Evolutionary conservation across 1,140 invertebrate genomes (phyloP).

Genomic region (Manduca sexta): DNA sequence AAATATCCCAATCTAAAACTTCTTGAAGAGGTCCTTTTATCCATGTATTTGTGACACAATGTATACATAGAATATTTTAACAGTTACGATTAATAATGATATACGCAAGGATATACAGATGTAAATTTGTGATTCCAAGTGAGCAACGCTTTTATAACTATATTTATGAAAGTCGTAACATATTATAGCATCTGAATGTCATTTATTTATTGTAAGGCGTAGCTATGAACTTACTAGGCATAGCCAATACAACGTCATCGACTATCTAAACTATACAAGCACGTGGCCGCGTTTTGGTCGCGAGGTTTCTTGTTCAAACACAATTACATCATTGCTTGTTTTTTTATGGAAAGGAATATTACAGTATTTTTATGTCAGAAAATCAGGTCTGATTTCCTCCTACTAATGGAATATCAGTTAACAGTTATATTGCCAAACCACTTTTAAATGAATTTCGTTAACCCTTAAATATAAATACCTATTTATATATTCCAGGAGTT

Average conservation of each 20-base stretch:
- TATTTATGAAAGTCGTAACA: constrained; percentile 16
- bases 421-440: no score
- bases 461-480: no score
- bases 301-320: no score
- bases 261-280: constrained; percentile 10
- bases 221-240: constrained; percentile 29
- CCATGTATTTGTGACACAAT: constrained; percentile 15
- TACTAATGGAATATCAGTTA: no score
- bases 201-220: constrained; percentile 25
- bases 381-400: no score
- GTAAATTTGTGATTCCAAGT: constrained; percentile 28
- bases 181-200: constrained; percentile 19
- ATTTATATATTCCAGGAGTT: no score
- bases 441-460: no score
- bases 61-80: constrained; percentile 18
- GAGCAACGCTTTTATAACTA: constrained; percentile 29
- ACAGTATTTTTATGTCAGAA: no score
- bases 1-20: constrained; percentile 11
- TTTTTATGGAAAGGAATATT: no score
- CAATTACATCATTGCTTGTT: no score
- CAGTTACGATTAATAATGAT: constrained; percentile 19
- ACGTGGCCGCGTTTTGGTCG: no score
- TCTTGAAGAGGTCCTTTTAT: constrained; percentile 5
- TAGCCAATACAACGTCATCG: constrained; percentile 16
- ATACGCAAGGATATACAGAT: constrained; percentile 26